Evolutionary conservation across 2,888 invertebrate species (phyloP).

Genomic region (Drosophila setosimentum): DNA sequence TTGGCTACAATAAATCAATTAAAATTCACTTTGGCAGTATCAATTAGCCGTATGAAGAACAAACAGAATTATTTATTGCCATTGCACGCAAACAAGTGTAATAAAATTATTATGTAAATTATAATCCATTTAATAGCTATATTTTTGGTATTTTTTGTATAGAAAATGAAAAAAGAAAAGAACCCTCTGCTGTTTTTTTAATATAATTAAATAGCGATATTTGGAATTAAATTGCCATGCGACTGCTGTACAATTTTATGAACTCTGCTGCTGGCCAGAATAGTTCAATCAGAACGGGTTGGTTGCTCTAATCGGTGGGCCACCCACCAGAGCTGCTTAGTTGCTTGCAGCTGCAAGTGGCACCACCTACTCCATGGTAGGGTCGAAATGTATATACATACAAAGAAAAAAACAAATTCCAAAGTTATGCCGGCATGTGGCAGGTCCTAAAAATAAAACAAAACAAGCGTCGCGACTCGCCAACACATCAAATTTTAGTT

Average conservation of each 20-base stretch:
- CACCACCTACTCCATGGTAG: background rate
- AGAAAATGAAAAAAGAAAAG: background rate
- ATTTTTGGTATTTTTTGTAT: background rate
- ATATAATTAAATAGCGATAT: constrained; percentile 30
- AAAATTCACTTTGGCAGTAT: constrained; percentile 1
- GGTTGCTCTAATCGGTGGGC: constrained; percentile 1
- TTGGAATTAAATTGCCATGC: constrained; percentile 15
- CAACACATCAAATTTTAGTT: constrained; percentile 70
- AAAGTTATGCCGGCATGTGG: constrained; percentile 30
- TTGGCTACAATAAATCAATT: background rate
- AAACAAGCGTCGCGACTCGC: constrained; percentile 51
- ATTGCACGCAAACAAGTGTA: constrained; percentile 6
- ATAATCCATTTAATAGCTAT: constrained; percentile 1
- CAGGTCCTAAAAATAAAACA: constrained; percentile 47
- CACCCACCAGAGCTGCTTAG: constrained; percentile 25
- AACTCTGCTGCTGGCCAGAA: constrained; percentile 12
- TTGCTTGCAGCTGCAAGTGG: constrained; percentile 4
- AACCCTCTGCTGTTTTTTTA: constrained; percentile 13
- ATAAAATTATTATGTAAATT: constrained; percentile 12
- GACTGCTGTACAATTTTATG: constrained; percentile 25
- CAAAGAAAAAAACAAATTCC: constrained; percentile 38
- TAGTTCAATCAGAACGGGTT: background rate
- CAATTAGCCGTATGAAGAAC: constrained; percentile 19
- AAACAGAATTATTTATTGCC: background rate
- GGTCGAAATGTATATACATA: background rate